These are phyloP conservation scores for Vidua chalybeata DNA, from an alignment of 2,113 vertebrate genomes.

Conservation along the genomic window DNA sequence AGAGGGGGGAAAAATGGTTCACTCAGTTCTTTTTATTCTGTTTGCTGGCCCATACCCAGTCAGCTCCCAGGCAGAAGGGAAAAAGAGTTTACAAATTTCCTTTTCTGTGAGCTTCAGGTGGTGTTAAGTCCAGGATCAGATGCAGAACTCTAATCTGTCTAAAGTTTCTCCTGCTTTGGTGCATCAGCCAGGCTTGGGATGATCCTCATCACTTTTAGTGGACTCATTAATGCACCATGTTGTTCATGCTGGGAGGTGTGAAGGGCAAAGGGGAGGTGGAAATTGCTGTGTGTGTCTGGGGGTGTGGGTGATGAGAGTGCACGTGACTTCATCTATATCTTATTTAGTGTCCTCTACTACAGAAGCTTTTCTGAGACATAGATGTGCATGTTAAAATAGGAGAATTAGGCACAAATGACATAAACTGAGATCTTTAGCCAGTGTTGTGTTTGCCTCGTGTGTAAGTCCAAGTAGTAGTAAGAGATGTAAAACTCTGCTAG, in stretches of 20 bases:
- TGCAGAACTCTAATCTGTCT: neutral
- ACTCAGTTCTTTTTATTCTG: neutral
- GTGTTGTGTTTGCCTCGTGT: slow-evolving; percentile 30
- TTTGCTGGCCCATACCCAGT: neutral
- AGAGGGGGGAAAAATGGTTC: fast-evolving
- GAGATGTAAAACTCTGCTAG: slow-evolving; percentile 1
- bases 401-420: slow-evolving; percentile 42
- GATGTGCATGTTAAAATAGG: slow-evolving; percentile 49
- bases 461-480: slow-evolving; percentile 14
- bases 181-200: neutral
- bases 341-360: slow-evolving; percentile 3
- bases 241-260: neutral
- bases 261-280: neutral
- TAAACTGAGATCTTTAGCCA: slow-evolving; percentile 35
- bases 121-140: neutral
- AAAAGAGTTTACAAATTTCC: neutral
- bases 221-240: neutral
- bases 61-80: neutral
- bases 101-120: neutral
- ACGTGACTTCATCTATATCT: neutral
- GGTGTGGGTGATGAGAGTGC: neutral
- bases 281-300: neutral
- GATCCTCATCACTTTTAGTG: neutral
- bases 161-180: neutral
- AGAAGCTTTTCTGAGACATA: slow-evolving; percentile 47